Base-by-base conservation (phyloP, 2,797 vertebrate species). In the Neosilurus mollespiculum region DNA sequence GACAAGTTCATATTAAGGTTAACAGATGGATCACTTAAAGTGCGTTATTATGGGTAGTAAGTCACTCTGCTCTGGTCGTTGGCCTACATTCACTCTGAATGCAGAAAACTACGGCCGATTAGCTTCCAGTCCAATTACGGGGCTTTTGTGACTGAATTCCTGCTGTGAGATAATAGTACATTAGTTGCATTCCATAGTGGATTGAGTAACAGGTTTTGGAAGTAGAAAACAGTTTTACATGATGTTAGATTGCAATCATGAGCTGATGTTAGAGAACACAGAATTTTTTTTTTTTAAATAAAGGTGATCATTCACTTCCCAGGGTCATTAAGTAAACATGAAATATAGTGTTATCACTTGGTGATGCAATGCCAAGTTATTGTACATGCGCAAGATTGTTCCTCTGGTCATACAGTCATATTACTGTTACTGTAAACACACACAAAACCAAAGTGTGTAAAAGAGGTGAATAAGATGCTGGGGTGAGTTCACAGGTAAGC, bases 111-210 rank as follows among this genome's bases (percentile, higher is more conserved):
- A 90, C 49, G 30, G 85, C 64, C 84, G 83, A 90, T 90, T 91
- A 88, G 88, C 84, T 94, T 93, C 92, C 91, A 91, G 91, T 93
- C 90, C 89, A 93, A 85, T 94, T 90, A 85, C 87, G 81, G 56
- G 9, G 30, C 88, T 79, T 87, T 92, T 92, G 91, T 91, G 75
- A 83, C 4, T 0, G 26, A 83, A 72, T 83, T 54, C 86, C 89
- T 89, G 80, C 90, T 88, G 86, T 85, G 89, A 88, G 88, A 88
- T 86, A 88, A 86, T 54, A 76, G 75, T 87, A 85, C 85, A 90
- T 88, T 90, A 84, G 89, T 87, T 59, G 0, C 66, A 73, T 76
- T 77, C 78, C 84, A 88, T 89, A 87, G 30, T 69, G 64, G 30
- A n/a, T 9, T 16, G n/a, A 69, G 78, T 43, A 69, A 58, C 65